Conservation (phyloP, 1,140 invertebrate species). For the Drosophila ficusphila region DNA sequence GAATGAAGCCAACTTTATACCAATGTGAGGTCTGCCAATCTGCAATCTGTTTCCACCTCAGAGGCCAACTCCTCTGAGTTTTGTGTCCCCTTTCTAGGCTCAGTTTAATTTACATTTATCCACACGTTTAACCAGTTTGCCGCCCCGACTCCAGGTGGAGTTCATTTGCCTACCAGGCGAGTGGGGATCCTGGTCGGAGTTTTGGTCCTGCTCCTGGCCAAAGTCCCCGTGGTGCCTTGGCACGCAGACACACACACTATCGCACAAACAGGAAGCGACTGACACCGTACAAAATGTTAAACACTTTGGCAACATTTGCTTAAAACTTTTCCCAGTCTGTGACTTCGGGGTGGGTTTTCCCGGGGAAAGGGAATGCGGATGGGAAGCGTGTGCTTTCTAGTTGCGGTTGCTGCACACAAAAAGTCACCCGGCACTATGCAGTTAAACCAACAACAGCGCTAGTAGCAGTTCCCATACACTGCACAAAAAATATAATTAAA, state of each 20-base stretch:
- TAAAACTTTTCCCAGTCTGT: constrained; percentile 63
- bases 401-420: constrained; percentile 76
- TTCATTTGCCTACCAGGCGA: constrained; percentile 62
- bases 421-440: constrained; percentile 71
- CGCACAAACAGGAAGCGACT: constrained; percentile 73
- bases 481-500: not conserved
- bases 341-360: not conserved
- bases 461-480: constrained; percentile 21
- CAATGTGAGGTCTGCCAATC: constrained; percentile 9
- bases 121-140: constrained; percentile 65
- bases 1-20: constrained; percentile 27
- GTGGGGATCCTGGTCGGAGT: constrained; percentile 13
- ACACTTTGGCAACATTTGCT: constrained; percentile 82
- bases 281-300: constrained; percentile 84
- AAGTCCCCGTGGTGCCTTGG: constrained; percentile 54
- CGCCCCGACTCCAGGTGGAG: constrained; percentile 53
- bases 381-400: constrained; percentile 52
- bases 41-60: constrained; percentile 31
- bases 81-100: constrained; percentile 40
- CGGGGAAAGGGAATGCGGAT: not conserved
- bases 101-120: constrained; percentile 83
- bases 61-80: constrained; percentile 11
- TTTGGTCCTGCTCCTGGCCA: constrained; percentile 15
- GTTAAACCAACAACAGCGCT: constrained; percentile 62
- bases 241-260: constrained; percentile 54